These are phyloP conservation scores for Misgurnus mizolepis DNA, from an alignment of 2,113 vertebrate species.

Conservation along the genomic window DNA sequence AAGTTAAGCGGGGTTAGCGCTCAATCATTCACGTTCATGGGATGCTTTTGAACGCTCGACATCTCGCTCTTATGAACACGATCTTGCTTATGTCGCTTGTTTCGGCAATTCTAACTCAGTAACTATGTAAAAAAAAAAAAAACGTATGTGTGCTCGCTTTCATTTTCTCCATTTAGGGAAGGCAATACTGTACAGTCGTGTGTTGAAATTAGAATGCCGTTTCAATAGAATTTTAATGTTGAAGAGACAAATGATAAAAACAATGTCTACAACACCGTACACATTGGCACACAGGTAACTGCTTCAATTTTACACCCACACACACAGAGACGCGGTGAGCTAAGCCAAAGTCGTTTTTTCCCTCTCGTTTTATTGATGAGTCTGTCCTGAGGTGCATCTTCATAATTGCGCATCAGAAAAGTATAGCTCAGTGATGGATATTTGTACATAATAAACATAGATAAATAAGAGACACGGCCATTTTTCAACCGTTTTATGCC, in stretches of 20 bases:
- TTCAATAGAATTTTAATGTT: slow-evolving; percentile 13
- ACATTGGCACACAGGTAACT: slow-evolving; percentile 10
- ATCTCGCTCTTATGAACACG: background rate
- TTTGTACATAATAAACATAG: slow-evolving; percentile 71
- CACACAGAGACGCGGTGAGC: background rate
- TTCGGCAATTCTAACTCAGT: background rate
- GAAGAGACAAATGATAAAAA: slow-evolving; percentile 22
- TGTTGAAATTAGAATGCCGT: slow-evolving; percentile 68
- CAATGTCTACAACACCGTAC: slow-evolving; percentile 7
- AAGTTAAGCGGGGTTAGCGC: slow-evolving; percentile 93
- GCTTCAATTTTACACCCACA: background rate
- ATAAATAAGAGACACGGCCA: slow-evolving; percentile 67
- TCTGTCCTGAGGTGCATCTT: slow-evolving; percentile 71
- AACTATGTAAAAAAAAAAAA: slow-evolving; percentile 18
- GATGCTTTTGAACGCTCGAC: background rate
- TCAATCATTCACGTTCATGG: slow-evolving; percentile 87
- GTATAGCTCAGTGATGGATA: slow-evolving; percentile 73
- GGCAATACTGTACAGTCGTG: slow-evolving; percentile 63
- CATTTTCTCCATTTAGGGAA: background rate
- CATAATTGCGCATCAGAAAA: slow-evolving; percentile 74
- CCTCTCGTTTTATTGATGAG: slow-evolving; percentile 65
- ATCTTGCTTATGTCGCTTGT: background rate
- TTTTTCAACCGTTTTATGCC: slow-evolving; percentile 76
- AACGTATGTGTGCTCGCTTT: background rate
- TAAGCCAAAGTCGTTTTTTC: slow-evolving; percentile 21